A percentile compares a stretch with the other conserved stretches of the same genome.
Evolutionary conservation across 2,113 vertebrate species (phyloP).

Genomic region (Cervus canadensis): DNA sequence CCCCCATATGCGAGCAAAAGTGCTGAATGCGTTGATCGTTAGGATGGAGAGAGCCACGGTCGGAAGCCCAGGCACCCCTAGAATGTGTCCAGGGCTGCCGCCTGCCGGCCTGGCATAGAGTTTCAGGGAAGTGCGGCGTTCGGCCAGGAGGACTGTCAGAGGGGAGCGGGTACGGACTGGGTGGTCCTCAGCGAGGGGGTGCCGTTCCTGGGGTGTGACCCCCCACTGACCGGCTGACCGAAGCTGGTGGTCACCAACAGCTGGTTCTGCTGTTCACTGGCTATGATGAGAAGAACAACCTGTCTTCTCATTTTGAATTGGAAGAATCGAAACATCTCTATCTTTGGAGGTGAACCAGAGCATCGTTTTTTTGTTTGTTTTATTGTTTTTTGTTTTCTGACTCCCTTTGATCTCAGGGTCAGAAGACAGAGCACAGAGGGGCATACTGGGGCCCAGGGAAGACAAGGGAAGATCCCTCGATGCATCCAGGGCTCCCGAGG

Average conservation of each 20-base stretch:
- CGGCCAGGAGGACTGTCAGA: not conserved
- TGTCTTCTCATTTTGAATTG: not conserved
- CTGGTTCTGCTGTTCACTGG: too few relatives aligned
- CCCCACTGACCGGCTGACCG: fast-evolving
- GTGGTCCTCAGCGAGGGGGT: not conserved
- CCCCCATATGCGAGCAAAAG: not conserved
- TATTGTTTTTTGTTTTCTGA: not conserved
- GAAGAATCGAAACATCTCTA: not conserved
- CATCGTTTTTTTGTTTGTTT: not conserved
- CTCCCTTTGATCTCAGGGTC: not conserved
- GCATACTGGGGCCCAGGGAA: not conserved
- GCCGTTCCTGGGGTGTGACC: not conserved
- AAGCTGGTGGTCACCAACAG: fast-evolving
- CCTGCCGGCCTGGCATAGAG: not conserved
- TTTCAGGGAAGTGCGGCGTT: too few relatives aligned
- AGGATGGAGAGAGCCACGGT: fast-evolving
- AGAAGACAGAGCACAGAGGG: not conserved
- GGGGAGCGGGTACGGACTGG: fast-evolving
- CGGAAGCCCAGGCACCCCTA: fast-evolving
- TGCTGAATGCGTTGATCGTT: fast-evolving
- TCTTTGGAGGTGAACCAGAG: not conserved
- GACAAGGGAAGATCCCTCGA: not conserved
- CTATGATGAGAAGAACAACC: not conserved
- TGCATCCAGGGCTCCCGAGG: fast-evolving
- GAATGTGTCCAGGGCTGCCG: too few relatives aligned